Conservation (phyloP, 2,113 vertebrate species). For the Mobula hypostoma region DNA sequence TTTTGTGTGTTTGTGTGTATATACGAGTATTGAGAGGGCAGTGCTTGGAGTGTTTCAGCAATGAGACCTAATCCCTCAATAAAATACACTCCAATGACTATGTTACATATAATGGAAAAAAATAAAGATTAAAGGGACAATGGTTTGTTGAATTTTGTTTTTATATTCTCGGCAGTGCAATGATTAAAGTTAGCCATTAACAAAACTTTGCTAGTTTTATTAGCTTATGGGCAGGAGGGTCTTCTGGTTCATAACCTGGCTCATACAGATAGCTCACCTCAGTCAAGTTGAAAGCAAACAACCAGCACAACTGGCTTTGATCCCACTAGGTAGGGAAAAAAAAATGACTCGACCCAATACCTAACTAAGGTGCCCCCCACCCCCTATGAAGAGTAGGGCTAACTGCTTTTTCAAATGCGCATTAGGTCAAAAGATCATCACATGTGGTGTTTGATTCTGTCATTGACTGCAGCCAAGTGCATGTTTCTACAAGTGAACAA, state of each 20-base stretch:
- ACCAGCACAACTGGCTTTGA: background rate
- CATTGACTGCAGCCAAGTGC: background rate
- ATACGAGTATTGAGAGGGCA: background rate
- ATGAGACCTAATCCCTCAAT: background rate
- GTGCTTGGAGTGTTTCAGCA: background rate
- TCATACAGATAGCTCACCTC: background rate
- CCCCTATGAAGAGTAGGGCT: background rate
- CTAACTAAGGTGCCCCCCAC: background rate
- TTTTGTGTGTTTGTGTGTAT: background rate
- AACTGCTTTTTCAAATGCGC: background rate
- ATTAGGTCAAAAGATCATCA: background rate
- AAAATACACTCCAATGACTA: background rate
- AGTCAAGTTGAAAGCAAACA: background rate
- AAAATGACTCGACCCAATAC: no score
- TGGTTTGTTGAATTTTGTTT: conserved; percentile 4
- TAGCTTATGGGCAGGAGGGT: background rate
- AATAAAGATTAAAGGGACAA: conserved; percentile 17
- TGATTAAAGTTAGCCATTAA: background rate
- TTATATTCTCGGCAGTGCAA: background rate
- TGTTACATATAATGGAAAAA: background rate
- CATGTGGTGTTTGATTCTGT: background rate
- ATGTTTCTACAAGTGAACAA: background rate
- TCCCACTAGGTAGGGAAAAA: background rate
- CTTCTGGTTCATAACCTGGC: background rate
- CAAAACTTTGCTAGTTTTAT: background rate